Base-by-base conservation (phyloP, 2,113 vertebrate genomes). In the western clawed frog (Xenopus tropicalis) region DNA sequence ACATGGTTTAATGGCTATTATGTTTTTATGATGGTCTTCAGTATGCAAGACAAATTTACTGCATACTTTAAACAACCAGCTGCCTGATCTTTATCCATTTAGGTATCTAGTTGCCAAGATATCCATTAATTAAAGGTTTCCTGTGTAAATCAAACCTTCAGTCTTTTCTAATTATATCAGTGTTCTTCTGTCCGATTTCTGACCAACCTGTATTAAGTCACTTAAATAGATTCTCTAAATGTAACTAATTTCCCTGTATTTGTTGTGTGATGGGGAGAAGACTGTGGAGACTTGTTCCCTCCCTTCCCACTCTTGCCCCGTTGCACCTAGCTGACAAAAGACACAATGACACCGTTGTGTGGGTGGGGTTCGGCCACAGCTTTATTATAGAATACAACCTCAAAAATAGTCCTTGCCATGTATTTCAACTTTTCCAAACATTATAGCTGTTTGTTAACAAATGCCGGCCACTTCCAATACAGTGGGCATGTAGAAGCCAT, bases 11-110 rank as follows among this genome's bases (percentile, higher is more conserved):
- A 37, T 37, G 29, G 29, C 19, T 17, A 17, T 54, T 19, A n/a
- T n/a, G 17, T 10, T 54, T 54, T 54, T 54, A n/a, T 54, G 17
- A n/a, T 54, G 16, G 52, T n/a, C 46, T 48, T 13, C 52, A n/a
- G 19, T 54, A 54, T 19, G 19, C 75, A 81, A 78, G 75, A 80
- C n/a, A 77, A 25, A 82, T 78, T n/a, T 52, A 78, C 21, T 66
- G 54, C 42, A 25, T 65, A 62, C 23, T 79, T 61, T 79, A 56
- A 79, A 75, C 59, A 48, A 29, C 13, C 37, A 78, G 81, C 78
- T 80, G 44, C 61, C 4, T 58, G 42, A 21, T 74, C 77, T 64
- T 51, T 66, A 42, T 67, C 64, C 29, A 37, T 37, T 37, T 37
- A 59, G 57, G 8, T 22, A 23, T 22, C 21, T 11, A 22, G 7